These are phyloP conservation scores for Erinaceus europaeus DNA, from an alignment of 2,113 vertebrate species.

Conservation along the genomic window DNA sequence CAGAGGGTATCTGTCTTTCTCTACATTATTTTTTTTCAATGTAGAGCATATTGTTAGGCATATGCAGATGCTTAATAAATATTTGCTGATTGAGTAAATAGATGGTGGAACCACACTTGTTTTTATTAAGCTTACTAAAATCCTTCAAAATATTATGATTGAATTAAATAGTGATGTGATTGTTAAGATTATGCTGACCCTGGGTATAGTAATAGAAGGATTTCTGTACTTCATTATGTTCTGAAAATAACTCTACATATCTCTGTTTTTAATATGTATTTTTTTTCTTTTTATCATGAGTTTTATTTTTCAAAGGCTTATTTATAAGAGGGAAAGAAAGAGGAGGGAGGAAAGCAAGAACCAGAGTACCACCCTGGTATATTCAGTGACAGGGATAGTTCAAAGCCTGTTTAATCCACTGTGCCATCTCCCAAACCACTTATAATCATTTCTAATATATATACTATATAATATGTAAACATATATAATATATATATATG, in stretches of 20 bases:
- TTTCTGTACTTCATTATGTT: neutral
- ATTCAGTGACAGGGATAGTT: too few relatives aligned
- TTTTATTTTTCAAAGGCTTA: neutral
- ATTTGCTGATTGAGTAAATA: neutral
- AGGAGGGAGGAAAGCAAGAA: neutral
- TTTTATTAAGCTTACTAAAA: neutral
- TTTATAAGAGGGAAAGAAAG: neutral
- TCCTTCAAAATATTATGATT: conserved; percentile 17
- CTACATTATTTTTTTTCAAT: neutral
- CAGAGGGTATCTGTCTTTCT: neutral
- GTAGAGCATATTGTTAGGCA: conserved; percentile 6
- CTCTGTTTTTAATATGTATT: neutral
- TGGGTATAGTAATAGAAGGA: neutral
- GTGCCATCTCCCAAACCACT: too few relatives aligned
- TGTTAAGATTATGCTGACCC: neutral
- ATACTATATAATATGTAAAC: too few relatives aligned
- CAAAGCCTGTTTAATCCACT: too few relatives aligned
- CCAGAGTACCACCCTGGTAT: too few relatives aligned
- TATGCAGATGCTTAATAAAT: conserved; percentile 10
- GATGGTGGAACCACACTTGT: neutral
- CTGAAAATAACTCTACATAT: neutral
- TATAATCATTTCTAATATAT: too few relatives aligned
- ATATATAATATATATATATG: too few relatives aligned
- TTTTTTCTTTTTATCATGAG: neutral
- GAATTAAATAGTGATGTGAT: neutral